A percentile compares a stretch with the other conserved stretches of the same genome.
Conservation (phyloP, 30 jellyfish, hydroid and myxozoan species). For the Thelohanellus kitauei region DNA sequence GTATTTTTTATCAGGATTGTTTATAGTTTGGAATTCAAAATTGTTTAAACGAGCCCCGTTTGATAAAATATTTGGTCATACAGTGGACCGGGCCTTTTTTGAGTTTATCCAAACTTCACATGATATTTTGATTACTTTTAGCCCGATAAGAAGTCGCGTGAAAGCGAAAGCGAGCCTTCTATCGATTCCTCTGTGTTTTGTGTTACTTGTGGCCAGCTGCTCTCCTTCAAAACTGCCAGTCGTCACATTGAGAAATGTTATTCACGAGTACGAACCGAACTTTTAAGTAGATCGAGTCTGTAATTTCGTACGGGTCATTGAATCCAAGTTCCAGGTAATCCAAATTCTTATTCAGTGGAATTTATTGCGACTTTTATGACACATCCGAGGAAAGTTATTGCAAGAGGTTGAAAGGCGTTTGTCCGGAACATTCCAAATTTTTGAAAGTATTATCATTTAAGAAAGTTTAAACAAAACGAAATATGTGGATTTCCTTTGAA, state of each 20-base stretch:
- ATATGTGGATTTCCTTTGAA: no score
- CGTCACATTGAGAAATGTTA: constrained; percentile 88
- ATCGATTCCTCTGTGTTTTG: constrained; percentile 45
- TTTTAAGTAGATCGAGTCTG: not conserved
- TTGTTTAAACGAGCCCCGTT: no score
- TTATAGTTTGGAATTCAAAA: no score
- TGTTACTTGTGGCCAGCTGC: constrained; percentile 65
- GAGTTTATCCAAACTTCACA: no score
- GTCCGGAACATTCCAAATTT: constrained; percentile 81
- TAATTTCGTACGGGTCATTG: not conserved
- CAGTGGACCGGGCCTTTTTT: no score
- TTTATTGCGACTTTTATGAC: constrained; percentile 48
- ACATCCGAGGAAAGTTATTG: constrained; percentile 51
- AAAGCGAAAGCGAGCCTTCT: constrained; percentile 27
- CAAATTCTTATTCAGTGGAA: no score
- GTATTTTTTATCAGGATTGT: no score
- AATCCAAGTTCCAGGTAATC: not conserved
- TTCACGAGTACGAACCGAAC: constrained; percentile 20
- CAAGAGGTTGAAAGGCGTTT: constrained; percentile 40
- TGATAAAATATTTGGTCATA: no score
- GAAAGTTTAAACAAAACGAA: no score
- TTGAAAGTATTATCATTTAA: no score
- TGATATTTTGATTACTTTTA: no score
- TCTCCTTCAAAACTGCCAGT: constrained; percentile 62
- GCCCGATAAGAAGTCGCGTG: no score